A percentile compares a stretch with the other conserved stretches of the same genome.
These are phyloP conservation scores for Geophilus truncorum DNA, from an alignment of 2,888 invertebrate genomes.

Conservation along the genomic window DNA sequence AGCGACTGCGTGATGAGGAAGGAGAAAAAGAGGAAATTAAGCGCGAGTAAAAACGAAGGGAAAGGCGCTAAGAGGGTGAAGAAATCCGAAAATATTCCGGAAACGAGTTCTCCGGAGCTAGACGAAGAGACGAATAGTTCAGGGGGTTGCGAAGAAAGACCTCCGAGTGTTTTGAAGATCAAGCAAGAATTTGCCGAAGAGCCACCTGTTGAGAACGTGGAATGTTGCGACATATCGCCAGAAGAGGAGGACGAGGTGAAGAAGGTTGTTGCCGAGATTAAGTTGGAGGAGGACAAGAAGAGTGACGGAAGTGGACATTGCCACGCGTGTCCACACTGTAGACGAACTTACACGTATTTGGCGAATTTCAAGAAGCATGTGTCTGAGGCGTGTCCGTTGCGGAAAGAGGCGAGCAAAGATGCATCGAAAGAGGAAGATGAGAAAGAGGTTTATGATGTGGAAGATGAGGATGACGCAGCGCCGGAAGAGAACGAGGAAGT, in stretches of 20 bases:
- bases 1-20: slow-evolving; percentile 38
- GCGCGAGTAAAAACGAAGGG: background rate
- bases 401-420: slow-evolving; percentile 4
- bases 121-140: slow-evolving; percentile 6
- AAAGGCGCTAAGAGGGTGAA: background rate
- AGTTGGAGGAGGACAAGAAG: slow-evolving; percentile 27
- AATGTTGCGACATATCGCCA: slow-evolving; percentile 15
- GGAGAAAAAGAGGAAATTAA: slow-evolving; percentile 15
- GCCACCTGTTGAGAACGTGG: background rate
- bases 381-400: slow-evolving; percentile 37
- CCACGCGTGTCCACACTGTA: slow-evolving; percentile 36
- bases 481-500: background rate
- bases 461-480: background rate
- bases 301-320: background rate
- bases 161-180: background rate
- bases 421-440: background rate
- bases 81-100: background rate
- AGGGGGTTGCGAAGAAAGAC: background rate
- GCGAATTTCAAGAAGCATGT: slow-evolving; percentile 40
- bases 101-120: background rate
- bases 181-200: background rate
- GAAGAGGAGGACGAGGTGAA: slow-evolving; percentile 31
- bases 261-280: background rate
- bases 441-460: background rate
- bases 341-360: slow-evolving; percentile 38